These are phyloP conservation scores for Cassiopea xamachana DNA, from an alignment of 30 jellyfish, hydroid and myxozoan species.

Conservation along the genomic window DNA sequence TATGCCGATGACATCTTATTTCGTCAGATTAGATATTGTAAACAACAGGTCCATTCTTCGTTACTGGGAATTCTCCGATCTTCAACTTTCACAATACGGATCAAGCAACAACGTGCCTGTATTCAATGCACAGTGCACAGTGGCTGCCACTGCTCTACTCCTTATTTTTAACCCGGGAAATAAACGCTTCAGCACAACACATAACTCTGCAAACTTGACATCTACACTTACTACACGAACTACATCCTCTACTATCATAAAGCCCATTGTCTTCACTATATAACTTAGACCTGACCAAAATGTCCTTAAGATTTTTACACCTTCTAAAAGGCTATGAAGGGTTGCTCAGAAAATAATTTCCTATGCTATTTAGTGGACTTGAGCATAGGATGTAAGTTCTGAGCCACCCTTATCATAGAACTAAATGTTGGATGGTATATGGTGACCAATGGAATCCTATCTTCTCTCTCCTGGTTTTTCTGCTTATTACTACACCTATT, in stretches of 20 bases:
- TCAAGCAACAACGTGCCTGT: no score
- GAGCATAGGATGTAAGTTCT: background rate
- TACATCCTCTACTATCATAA: background rate
- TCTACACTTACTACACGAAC: background rate
- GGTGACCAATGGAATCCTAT: background rate
- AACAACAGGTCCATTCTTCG: no score
- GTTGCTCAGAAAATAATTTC: background rate
- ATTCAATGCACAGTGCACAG: no score
- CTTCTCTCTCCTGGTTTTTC: background rate
- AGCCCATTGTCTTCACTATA: background rate
- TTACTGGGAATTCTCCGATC: no score
- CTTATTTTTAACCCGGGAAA: background rate
- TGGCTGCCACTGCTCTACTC: background rate
- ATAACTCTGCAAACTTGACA: background rate
- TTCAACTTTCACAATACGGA: no score
- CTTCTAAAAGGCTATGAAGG: background rate
- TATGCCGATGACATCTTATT: no score
- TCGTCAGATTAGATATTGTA: no score
- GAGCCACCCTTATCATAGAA: background rate
- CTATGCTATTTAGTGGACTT: background rate
- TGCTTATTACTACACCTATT: background rate
- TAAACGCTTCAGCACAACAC: background rate
- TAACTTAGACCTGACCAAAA: background rate
- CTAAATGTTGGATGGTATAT: background rate
- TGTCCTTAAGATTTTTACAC: background rate